phyloP scores from a whole-genome alignment of 2,888 invertebrate species.

The Fragum whitleyi region DNA sequence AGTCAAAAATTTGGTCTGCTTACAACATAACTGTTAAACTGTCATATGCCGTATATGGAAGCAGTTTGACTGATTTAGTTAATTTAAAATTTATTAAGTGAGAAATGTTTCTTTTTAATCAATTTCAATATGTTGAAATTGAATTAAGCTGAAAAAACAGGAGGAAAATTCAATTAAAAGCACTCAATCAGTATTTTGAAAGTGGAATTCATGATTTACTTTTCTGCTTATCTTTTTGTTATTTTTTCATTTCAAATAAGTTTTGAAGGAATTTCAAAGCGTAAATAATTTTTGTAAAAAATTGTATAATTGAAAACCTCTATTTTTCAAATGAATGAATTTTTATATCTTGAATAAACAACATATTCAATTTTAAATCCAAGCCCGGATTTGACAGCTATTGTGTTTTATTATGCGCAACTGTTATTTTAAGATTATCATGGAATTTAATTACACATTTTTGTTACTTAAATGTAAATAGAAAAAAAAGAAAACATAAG shows the following conservation, averaged over 20 bases:
- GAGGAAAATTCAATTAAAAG: constrained; percentile 1
- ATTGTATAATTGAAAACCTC: constrained; percentile 35
- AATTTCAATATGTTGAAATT: not conserved
- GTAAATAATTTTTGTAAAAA: constrained; percentile 29
- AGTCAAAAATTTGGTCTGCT: too few species aligned
- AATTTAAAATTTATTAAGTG: constrained; percentile 1
- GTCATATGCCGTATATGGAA: too few species aligned
- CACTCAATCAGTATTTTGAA: not conserved
- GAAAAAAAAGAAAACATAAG: constrained; percentile 42
- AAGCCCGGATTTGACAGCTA: constrained; percentile 42
- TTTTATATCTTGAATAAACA: constrained; percentile 53
- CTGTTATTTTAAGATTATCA: constrained; percentile 58
- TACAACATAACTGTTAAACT: too few species aligned
- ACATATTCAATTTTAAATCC: constrained; percentile 55
- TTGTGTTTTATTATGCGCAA: constrained; percentile 19
- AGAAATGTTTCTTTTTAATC: not conserved
- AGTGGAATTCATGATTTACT: constrained; percentile 1
- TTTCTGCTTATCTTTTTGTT: constrained; percentile 15
- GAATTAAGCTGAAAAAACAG: not conserved
- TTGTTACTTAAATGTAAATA: constrained; percentile 58
- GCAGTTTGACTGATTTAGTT: not conserved
- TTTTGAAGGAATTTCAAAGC: constrained; percentile 9
- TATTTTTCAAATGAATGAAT: constrained; percentile 43
- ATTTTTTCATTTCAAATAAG: constrained; percentile 25
- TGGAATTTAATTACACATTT: constrained; percentile 56